A percentile compares a stretch with the other conserved stretches of the same genome.
phyloP scores from a whole-genome alignment of 2,113 vertebrate genomes.

The Semnopithecus entellus region DNA sequence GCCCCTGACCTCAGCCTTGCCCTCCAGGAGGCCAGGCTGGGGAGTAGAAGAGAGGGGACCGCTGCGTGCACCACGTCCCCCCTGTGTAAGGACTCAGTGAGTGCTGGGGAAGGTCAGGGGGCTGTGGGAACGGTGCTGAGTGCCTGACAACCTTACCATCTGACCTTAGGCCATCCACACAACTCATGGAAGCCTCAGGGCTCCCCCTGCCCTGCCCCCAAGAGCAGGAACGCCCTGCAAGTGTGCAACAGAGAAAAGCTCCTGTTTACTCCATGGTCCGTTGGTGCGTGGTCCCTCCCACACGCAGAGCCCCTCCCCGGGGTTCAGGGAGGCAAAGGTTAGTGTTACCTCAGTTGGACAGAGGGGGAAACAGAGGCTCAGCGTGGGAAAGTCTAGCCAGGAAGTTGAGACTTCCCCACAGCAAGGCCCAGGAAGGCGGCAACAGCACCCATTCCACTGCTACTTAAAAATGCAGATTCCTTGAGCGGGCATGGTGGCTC shows the following conservation, averaged over 20 bases:
- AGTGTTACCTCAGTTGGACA: rapidly evolving
- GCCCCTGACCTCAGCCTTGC: neutral
- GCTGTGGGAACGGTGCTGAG: rapidly evolving
- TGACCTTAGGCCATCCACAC: rapidly evolving
- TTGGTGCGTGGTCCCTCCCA: rapidly evolving
- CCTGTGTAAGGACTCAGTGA: neutral
- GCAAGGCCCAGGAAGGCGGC: neutral
- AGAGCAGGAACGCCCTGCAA: rapidly evolving
- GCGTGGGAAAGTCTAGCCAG: neutral
- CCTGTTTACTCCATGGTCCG: rapidly evolving
- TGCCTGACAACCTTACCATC: neutral
- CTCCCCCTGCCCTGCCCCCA: rapidly evolving
- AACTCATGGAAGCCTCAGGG: neutral
- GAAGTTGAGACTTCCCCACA: rapidly evolving
- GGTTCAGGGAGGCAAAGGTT: rapidly evolving
- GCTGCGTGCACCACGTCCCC: rapidly evolving
- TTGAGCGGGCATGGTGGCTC: neutral
- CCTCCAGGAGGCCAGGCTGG: neutral
- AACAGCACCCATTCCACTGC: too few species aligned
- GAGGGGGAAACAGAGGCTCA: neutral
- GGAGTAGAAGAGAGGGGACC: neutral
- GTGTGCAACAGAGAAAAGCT: too few species aligned
- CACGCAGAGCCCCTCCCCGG: rapidly evolving
- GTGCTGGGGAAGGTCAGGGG: rapidly evolving
- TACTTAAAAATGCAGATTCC: neutral